Evolutionary conservation across 2,797 vertebrate genomes (phyloP), one percentile per base, ranked within the genome.

Genomic region (Hoplostethus mediterraneus): DNA sequence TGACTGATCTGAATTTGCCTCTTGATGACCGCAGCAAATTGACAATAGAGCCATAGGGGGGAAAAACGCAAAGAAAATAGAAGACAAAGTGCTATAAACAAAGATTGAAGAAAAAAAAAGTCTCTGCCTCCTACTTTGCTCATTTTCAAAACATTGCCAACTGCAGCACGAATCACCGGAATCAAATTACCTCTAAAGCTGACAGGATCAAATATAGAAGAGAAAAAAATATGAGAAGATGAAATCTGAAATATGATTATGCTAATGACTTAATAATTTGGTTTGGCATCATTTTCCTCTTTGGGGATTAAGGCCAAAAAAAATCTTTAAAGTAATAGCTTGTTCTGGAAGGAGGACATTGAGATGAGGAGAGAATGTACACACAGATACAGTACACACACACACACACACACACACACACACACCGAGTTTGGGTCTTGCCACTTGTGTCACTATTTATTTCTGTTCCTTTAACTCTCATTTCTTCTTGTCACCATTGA

Each of bases 201-300:
- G 78, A 84, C 74, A 73, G 60, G 72, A 71, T 80, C 77, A 77
- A 80, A 84, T 79, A 68, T 40, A 65, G 81, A 79, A 60, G 45
- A 77, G 71, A 80, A 55, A 31, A 54, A 30, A n/a, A 53, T 64
- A 70, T 59, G 68, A 60, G 58, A 88, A 88, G 67, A 90, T 73
- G 59, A 81, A 87, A 87, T 77, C 70, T 66, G 30, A 87, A 84
- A 90, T 84, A 53, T 63, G 77, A 87, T 92, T 89, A 88, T 69
- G 74, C 75, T 90, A 86, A 91, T 85, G 76, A 63, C 71, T 63
- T 63, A 59, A 78, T 80, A 65, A 84, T 90, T 83, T 76, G 53
- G 69, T 21, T 21, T 21, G 21, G 21, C 21, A 21, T 21, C 21
- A 21, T 75, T 86, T 85, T 86, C 76, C 61, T 90, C 76, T 81